A percentile compares a stretch with the other conserved stretches of the same genome.
Evolutionary conservation across 2,113 vertebrate genomes (phyloP).

Genomic region (Stercorarius parasiticus): DNA sequence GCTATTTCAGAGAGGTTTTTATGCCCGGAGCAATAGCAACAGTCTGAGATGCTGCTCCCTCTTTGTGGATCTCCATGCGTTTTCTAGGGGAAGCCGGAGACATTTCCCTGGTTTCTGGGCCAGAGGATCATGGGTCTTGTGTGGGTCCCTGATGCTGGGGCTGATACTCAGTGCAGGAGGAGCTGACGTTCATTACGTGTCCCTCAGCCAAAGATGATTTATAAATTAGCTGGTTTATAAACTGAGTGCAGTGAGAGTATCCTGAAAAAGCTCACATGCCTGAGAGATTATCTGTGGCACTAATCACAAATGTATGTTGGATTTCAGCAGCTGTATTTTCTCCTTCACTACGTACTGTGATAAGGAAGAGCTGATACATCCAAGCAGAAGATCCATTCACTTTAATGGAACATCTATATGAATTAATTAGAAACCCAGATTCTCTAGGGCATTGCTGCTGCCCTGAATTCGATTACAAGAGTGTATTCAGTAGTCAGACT

Average conservation of each 20-base stretch:
- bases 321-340: neutral
- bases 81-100: neutral
- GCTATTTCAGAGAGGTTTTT: neutral
- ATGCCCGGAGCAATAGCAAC: neutral
- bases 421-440: neutral
- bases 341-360: neutral
- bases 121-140: fast-evolving
- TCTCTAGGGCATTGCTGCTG: neutral
- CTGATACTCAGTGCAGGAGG: neutral
- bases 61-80: neutral
- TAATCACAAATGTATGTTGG: neutral
- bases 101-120: neutral
- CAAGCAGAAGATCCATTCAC: neutral
- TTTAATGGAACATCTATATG: neutral
- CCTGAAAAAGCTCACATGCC: neutral
- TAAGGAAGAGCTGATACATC: neutral
- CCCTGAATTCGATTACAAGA: neutral
- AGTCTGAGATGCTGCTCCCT: neutral
- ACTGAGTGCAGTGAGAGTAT: neutral
- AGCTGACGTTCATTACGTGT: neutral
- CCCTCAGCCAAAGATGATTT: neutral
- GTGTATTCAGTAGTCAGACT: neutral
- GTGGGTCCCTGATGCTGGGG: neutral
- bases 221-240: neutral
- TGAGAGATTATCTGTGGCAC: neutral